Base-by-base conservation (phyloP, 2,888 invertebrate species). In the Pharmacophagus antenor region DNA sequence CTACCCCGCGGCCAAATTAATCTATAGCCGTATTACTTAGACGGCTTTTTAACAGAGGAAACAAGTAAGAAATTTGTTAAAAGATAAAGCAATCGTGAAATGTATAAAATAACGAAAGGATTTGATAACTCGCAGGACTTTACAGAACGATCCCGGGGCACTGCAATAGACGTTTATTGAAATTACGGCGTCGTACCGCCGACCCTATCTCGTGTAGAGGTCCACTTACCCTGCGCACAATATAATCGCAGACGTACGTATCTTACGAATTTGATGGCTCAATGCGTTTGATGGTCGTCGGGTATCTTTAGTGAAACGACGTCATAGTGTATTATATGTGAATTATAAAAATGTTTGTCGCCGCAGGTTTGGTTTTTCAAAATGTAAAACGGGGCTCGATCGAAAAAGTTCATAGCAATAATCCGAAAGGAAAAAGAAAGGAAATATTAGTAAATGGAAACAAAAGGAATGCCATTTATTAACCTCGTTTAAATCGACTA, bases 91-190 rank as follows among this genome's bases (percentile, higher is more conserved):
- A 37, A n/a, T 6, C n/a, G 37, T n/a, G 12, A 12, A 31, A 31
- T 31, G 8, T 1, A 31, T 37, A 8, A 42, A 50, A 44, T 31
- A 42, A 56, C 41, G 41, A 50, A 50, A 49, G 25, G 42, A 42
- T 50, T 49, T n/a, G 46, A 46, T 58, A 58, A 46, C 48, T 48
- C 7, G 17, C 22, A 23, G 44, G 7, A 21, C 10, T 42, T 7
- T 21, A 25, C 3, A 58, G 61, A 67, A 66, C 62, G 63, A 61
- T 63, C 56, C 54, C 59, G 52, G 64, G 46, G 66, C 25, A 68
- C 60, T 77, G 76, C 71, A 71, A 72, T 70, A 63, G 80, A 77
- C 78, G 70, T 79, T 80, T 80, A 83, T 83, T 77, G 76, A 80
- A 82, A 80, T 82, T 74, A 81, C 73, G 67, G 64, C 67, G 64